Evolutionary conservation across 53 echinoderm and acorn worm genomes (phyloP).

Genomic region (Hippasteria phrygiana): DNA sequence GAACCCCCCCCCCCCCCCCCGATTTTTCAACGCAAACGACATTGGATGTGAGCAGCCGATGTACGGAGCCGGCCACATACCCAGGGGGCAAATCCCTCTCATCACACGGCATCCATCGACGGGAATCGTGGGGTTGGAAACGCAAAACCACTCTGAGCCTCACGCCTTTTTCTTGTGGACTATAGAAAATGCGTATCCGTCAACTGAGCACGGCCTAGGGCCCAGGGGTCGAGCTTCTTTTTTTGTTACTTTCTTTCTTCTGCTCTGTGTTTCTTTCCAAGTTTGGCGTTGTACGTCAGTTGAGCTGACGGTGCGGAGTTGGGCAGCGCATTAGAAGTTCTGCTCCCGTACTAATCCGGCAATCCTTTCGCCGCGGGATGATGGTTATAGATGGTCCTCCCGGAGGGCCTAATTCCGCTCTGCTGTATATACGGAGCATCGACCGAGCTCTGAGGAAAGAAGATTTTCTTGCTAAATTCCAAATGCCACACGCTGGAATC

Average conservation of each 20-base stretch:
- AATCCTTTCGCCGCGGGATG: slow-evolving; percentile 55
- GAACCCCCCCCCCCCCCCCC: neutral
- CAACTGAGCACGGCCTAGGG: slow-evolving; percentile 15
- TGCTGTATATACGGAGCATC: neutral
- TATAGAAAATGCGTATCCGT: neutral
- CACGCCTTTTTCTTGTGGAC: slow-evolving; percentile 12
- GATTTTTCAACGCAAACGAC: neutral
- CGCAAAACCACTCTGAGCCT: slow-evolving; percentile 46
- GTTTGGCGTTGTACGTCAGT: neutral
- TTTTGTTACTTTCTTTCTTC: neutral
- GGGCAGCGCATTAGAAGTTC: slow-evolving; percentile 30
- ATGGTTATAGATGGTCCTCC: slow-evolving; percentile 33
- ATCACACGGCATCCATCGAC: neutral
- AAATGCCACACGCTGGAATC: neutral
- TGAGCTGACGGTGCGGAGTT: neutral
- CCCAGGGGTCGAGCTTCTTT: neutral
- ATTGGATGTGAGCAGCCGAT: neutral
- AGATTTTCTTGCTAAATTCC: neutral
- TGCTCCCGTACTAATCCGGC: slow-evolving; percentile 50
- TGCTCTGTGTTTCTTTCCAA: neutral
- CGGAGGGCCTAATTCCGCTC: slow-evolving; percentile 20
- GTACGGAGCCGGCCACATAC: slow-evolving; percentile 9
- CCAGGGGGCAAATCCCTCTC: neutral
- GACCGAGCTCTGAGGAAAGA: neutral
- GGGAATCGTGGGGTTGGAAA: slow-evolving; percentile 40